A percentile compares a stretch with the other conserved stretches of the same genome.
These are phyloP conservation scores for Spinus olivaceus DNA, from an alignment of 2,797 vertebrate genomes.

Conservation along the genomic window DNA sequence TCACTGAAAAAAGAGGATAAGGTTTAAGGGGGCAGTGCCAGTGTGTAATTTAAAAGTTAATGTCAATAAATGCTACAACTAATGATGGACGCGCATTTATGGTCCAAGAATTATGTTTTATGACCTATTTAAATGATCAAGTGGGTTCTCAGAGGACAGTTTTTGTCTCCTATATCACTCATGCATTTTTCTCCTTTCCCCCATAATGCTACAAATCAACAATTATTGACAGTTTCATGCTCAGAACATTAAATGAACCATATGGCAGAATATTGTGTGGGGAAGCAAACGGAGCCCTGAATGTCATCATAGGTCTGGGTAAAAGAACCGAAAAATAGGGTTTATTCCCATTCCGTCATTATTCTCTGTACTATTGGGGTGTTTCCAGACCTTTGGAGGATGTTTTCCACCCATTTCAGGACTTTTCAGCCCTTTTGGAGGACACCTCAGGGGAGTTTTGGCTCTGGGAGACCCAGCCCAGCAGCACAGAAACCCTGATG, in stretches of 20 bases:
- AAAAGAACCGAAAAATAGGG: neutral
- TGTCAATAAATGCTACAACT: neutral
- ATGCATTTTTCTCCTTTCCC: neutral
- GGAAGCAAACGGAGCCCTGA: fast-evolving
- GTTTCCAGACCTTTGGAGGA: neutral
- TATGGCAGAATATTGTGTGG: neutral
- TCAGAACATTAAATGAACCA: neutral
- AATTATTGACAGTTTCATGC: fast-evolving
- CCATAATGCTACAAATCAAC: neutral
- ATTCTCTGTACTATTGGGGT: neutral
- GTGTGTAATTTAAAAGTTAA: neutral
- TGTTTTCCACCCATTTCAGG: neutral
- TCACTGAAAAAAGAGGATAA: neutral
- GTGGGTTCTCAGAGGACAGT: neutral
- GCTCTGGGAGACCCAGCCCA: neutral
- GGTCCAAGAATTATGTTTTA: neutral
- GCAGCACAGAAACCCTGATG: neutral
- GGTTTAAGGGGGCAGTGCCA: neutral
- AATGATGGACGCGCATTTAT: neutral
- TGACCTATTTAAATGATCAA: neutral
- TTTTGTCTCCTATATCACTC: neutral
- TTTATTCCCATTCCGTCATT: neutral
- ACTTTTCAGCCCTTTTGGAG: neutral
- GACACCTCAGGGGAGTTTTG: neutral
- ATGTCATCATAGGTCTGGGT: neutral